A percentile compares a stretch with the other conserved stretches of the same genome.
These are phyloP conservation scores for Harpagoxenus sublaevis DNA, from an alignment of 2,888 invertebrate genomes.

Conservation along the genomic window DNA sequence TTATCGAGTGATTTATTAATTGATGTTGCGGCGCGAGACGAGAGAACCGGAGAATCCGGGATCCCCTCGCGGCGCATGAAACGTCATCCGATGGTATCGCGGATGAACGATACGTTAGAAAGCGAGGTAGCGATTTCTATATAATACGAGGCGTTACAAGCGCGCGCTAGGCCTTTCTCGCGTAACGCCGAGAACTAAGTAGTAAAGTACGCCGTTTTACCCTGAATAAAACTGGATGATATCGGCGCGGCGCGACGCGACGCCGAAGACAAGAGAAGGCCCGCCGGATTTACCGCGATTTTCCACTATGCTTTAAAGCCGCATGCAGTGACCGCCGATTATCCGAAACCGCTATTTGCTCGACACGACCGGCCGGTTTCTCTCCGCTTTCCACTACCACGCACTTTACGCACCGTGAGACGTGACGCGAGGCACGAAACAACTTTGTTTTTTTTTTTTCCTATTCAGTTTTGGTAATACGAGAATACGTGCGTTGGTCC, in stretches of 20 bases:
- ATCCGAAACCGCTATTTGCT: not conserved
- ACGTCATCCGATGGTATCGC: not conserved
- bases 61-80: not conserved
- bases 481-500: not conserved
- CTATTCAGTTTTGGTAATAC: not conserved
- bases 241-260: not conserved
- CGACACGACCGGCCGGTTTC: not conserved
- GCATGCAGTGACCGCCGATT: not conserved
- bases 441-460: not conserved
- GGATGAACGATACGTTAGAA: conserved; percentile 21
- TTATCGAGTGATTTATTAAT: conserved; percentile 25
- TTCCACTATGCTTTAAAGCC: not conserved
- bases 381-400: conserved; percentile 33
- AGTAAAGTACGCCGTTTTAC: not conserved
- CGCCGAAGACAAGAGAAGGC: not conserved
- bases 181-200: not conserved
- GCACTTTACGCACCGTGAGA: not conserved
- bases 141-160: not conserved
- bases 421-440: not conserved
- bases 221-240: not conserved
- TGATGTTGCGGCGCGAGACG: not conserved
- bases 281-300: not conserved
- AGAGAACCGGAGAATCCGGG: not conserved
- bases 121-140: conserved; percentile 33
- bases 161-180: not conserved